Conservation (phyloP, 2,113 vertebrate species). For the Phylloscopus whistleri region DNA sequence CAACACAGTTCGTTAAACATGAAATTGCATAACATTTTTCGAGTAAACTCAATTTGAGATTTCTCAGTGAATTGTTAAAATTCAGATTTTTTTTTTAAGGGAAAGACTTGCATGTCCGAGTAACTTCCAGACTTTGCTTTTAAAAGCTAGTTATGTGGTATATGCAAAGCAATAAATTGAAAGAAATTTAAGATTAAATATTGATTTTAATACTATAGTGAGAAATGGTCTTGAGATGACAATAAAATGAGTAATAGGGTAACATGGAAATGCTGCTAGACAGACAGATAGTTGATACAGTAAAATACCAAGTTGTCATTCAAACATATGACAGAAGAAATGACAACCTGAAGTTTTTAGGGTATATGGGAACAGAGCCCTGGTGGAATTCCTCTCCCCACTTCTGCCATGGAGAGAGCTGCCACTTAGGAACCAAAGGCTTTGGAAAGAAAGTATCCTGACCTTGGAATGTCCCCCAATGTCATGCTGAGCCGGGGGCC, state of each 20-base stretch:
- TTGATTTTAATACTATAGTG: neutral
- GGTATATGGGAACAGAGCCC: neutral
- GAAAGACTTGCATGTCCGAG: neutral
- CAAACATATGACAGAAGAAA: neutral
- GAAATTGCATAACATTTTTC: neutral
- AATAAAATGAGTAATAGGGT: neutral
- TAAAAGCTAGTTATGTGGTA: neutral
- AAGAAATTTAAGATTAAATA: neutral
- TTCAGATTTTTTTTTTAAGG: neutral
- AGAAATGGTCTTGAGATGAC: neutral
- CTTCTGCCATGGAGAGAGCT: neutral
- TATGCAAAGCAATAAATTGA: neutral
- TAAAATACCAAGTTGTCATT: neutral
- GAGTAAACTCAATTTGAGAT: neutral
- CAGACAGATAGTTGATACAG: neutral
- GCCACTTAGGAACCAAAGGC: neutral
- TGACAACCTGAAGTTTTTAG: neutral
- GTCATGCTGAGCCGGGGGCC: constrained; percentile 29
- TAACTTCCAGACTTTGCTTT: neutral
- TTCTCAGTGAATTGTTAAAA: neutral
- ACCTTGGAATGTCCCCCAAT: constrained; percentile 47
- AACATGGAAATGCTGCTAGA: neutral
- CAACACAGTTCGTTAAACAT: neutral
- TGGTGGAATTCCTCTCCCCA: neutral
- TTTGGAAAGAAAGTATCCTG: constrained; percentile 8